Evolutionary conservation across 2,888 invertebrate species (phyloP).

Genomic region (Hydrotaea diabolus): DNA sequence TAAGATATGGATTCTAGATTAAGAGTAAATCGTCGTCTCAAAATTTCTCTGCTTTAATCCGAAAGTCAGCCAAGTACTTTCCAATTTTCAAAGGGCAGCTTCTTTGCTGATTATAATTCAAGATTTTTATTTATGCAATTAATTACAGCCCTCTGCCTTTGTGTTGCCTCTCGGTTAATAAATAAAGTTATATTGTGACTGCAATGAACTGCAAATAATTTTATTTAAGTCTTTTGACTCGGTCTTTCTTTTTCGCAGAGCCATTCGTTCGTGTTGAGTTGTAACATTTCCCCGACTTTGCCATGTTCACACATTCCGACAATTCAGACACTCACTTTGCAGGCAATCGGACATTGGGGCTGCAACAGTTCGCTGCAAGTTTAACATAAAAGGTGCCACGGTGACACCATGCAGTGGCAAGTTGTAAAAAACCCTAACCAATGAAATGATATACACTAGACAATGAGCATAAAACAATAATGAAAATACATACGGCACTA

Average conservation of each 20-base stretch:
- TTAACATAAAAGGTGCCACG: conserved; percentile 35
- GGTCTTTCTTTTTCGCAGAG: not conserved
- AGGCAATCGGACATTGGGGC: not conserved
- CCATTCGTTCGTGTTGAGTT: conserved; percentile 17
- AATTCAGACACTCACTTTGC: not conserved
- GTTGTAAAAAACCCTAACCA: conserved; percentile 16
- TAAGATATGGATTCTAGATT: too few relatives aligned
- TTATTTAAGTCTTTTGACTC: conserved; percentile 21
- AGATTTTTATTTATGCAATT: conserved; percentile 5
- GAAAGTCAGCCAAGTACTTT: not conserved
- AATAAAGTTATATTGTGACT: not conserved
- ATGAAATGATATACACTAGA: not conserved
- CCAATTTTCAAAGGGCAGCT: too few relatives aligned
- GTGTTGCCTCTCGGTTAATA: not conserved
- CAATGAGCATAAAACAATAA: conserved; percentile 31
- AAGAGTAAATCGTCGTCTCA: not conserved
- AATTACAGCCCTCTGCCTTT: not conserved
- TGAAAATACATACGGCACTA: conserved; percentile 11
- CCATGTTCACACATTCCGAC: conserved; percentile 30
- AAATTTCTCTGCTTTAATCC: not conserved
- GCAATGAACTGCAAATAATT: not conserved
- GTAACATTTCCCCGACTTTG: conserved; percentile 22
- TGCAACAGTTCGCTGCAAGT: not conserved
- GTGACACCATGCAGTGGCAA: conserved; percentile 33
- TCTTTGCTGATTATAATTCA: not conserved